Evolutionary conservation across 2,888 invertebrate genomes (phyloP), one percentile per base, ranked within the genome.

Genomic region (Syrista parreyssii): DNA sequence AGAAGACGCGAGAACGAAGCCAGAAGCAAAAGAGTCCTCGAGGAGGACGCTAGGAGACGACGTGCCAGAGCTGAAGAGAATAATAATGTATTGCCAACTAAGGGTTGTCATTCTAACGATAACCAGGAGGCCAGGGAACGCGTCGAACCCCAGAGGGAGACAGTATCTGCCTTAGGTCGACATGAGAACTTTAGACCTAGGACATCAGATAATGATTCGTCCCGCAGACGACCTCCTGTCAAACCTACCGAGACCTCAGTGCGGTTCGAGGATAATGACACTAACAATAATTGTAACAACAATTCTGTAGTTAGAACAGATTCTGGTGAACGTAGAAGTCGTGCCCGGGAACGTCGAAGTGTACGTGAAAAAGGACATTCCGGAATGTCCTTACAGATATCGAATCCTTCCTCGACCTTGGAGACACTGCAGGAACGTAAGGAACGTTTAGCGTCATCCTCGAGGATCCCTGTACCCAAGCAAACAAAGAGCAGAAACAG

Each of bases 1-100:
- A 85, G 90, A 34, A 85, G 90, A 73, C 86, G 91, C 0, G 90
- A 90, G 78, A 88, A 91, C 82, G 91, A 91, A 80, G 91, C 90
- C 1, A 84, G 90, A 34, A 89, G 88, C 68, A 86, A 86, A 3
- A 83, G 88, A 3, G 89, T 90, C 0, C 83, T 90, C 30, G 90
- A 89, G 68, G 89, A 90, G 68, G 90, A 90, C 68, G 90, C 90
- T 0, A 86, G 87, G 69, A 84, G 86, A 31, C 82, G 89, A 11
- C 86, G 84, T 73, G 87, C 88, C 0, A 82, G 85, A 35, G 85
- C 86, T 9, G 85, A 85, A 33, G 82, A 84, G 68, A 83, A 84
- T 77, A 85, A 85, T 79, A 83, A 77, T 6, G 74, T 77, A 6
- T 75, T 74, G 6, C 75, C 71, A 15, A 34, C 71, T 3, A 77